These are phyloP conservation scores for Drosophila pandora DNA, from an alignment of 1,140 invertebrate genomes.

Conservation along the genomic window DNA sequence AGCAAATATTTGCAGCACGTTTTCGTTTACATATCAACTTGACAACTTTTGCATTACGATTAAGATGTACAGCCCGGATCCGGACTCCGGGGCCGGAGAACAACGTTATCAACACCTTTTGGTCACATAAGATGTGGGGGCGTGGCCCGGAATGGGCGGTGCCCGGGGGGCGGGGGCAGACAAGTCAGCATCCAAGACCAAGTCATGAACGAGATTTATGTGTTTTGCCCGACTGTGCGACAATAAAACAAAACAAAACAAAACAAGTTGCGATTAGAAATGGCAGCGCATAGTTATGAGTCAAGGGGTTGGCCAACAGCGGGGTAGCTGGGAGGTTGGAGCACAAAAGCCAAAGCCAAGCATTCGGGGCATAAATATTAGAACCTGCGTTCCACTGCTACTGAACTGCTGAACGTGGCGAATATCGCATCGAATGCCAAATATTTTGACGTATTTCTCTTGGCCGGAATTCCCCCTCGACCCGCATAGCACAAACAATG, in stretches of 20 bases:
- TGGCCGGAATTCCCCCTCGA: conserved; percentile 2
- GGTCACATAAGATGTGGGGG: conserved; percentile 34
- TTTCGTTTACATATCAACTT: conserved; percentile 81
- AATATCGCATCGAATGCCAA: conserved; percentile 75
- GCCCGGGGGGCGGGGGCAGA: conserved; percentile 12
- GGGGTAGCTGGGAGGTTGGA: too few species aligned
- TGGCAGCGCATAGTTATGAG: conserved; percentile 71
- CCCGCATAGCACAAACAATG: conserved; percentile 38
- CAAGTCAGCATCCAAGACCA: conserved; percentile 52
- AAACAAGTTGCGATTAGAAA: conserved; percentile 78
- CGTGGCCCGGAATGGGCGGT: background rate
- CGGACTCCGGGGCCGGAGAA: conserved; percentile 16
- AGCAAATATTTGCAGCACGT: conserved; percentile 80
- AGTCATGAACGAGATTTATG: conserved; percentile 80
- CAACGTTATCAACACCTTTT: conserved; percentile 80
- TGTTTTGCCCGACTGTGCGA: conserved; percentile 78
- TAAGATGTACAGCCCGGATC: conserved; percentile 70
- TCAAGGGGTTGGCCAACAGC: conserved; percentile 4
- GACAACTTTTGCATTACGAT: conserved; percentile 81
- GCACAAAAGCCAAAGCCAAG: conserved; percentile 13
- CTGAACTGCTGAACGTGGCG: conserved; percentile 33
- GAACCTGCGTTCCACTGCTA: conserved; percentile 17
- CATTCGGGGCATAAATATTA: conserved; percentile 67
- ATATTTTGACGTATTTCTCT: conserved; percentile 80
- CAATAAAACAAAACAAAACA: conserved; percentile 79